Base-by-base conservation (phyloP, 2,797 vertebrate genomes). In the Cyclopterus lumpus region DNA sequence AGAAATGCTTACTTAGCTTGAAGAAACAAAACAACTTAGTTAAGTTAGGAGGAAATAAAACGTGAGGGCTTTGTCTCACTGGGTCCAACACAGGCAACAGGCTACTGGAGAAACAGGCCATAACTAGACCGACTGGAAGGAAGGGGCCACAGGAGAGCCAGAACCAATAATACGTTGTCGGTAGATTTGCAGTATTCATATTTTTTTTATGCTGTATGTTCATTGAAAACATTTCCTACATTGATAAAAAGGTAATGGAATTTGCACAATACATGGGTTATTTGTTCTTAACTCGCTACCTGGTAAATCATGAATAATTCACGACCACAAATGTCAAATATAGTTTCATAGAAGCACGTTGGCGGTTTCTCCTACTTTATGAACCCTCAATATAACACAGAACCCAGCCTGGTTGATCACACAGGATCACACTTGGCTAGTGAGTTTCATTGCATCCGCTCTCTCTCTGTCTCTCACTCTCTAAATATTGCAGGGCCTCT, bases 401-500 rank as follows among this genome's bases (percentile, higher is more conserved):
- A 60, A 49, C 68, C 28, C 49, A 42, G 32, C 8, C 44, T 22
- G n/a, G 36, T 62, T 59, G 68, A 80, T 85, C 79, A 63, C 71
- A 61, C 22, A 38, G 44, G 42, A 53, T 75, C 73, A 77, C 42
- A 54, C 53, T 9, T 60, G 79, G 79, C 79, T 34, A 6, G 71
- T 36, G 28, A 62, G 63, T 79, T 38, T 72, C 67, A 78, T 71
- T 69, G 64, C 28, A 57, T 79, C 63, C 16, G 34, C 18, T 18
- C 18, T 18, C 38, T 69, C 30, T 71, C 46, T 63, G n/a, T 66
- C 1, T 67, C 28, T 51, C 38, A 18, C 55, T 49, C 64, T 46
- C 59, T 81, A 69, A 81, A 83, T 79, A 80, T 83, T 83, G 67
- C 74, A 88, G 36, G 53, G 10, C 18, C 9, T 59, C 20, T n/a